phyloP scores from a whole-genome alignment of 2,113 vertebrate species.

The Tonatia bakeri region DNA sequence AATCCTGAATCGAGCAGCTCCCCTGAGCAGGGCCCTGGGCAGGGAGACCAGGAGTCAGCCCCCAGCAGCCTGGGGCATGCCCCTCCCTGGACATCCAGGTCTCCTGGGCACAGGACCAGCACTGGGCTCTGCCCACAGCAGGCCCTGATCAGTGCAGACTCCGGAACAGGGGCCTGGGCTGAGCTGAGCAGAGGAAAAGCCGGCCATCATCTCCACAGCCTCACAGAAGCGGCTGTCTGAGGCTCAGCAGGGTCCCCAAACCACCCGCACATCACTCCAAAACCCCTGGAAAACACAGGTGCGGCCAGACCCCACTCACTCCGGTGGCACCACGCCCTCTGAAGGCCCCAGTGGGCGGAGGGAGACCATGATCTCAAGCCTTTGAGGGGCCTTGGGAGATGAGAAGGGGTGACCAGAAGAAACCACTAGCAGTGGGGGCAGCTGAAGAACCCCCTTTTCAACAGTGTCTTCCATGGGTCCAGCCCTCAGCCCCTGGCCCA shows the following conservation, averaged over 20 bases:
- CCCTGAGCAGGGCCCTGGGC: neutral
- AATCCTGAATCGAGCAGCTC: neutral
- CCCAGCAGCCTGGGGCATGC: neutral
- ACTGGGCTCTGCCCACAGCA: neutral
- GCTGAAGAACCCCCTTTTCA: neutral
- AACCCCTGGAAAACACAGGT: neutral
- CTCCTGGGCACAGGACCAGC: neutral
- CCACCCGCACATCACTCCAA: too few relatives aligned
- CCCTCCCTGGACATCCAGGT: too few relatives aligned
- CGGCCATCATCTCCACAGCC: rapidly evolving
- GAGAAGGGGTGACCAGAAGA: rapidly evolving
- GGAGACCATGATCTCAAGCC: neutral
- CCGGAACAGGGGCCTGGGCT: too few relatives aligned
- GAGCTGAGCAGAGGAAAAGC: neutral
- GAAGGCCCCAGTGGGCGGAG: neutral
- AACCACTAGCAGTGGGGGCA: neutral
- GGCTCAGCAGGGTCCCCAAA: neutral
- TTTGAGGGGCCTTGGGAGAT: rapidly evolving
- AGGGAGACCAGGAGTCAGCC: too few relatives aligned
- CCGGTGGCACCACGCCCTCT: neutral
- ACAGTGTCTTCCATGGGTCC: neutral
- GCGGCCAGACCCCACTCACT: neutral
- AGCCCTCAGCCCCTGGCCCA: neutral
- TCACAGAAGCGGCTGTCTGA: neutral
- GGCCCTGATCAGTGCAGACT: neutral